Base-by-base conservation (phyloP, 1,140 invertebrate species). In the Dendrolimus punctatus region DNA sequence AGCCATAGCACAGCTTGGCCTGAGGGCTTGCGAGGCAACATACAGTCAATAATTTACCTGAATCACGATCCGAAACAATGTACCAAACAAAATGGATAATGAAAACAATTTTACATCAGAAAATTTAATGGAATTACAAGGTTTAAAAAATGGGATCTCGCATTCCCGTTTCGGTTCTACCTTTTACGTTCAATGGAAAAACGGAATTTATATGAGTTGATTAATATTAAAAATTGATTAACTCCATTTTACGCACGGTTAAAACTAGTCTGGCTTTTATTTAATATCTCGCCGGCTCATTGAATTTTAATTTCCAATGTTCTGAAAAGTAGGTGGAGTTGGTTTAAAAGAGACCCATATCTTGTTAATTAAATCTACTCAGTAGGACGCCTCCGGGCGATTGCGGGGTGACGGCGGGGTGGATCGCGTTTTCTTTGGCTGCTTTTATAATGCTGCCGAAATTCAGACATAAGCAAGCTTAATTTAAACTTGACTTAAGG, bases 351-450 rank as follows among this genome's bases (percentile, higher is more conserved):
- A 79, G 73, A 73, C 70, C 66, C 80, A 82, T 85, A 83, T 85
- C 81, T 83, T 79, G 78, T 85, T 85, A 85, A 85, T 85, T 85
- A 85, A 85, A 83, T 85, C 81, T 76, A 59, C 68, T 75, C 80
- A 71, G 78, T 73, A 63, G 79, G 79, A 73, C 67, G 73, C 69
- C 74, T 73, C 63, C 62, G 64, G 68, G 73, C 70, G 66, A 23
- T 23, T 23, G 23, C 23, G 23, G 23, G 23, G 23, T 23, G 23
- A 3, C 23, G 23, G 23, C 23, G 23, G 23, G 59, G 66, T 54
- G 63, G 61, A 62, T 68, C 58, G 62, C 63, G 56, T 70, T 69
- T 73, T 69, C 63, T 62, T 62, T 60, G 61, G 62, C 62, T 70
- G 68, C 71, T 63, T 76, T 77, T 74, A 77, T 72, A 73, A 73